A percentile compares a stretch with the other conserved stretches of the same genome.
These are phyloP conservation scores for Octomys mimax DNA, from an alignment of 2,797 vertebrate genomes.

Conservation along the genomic window DNA sequence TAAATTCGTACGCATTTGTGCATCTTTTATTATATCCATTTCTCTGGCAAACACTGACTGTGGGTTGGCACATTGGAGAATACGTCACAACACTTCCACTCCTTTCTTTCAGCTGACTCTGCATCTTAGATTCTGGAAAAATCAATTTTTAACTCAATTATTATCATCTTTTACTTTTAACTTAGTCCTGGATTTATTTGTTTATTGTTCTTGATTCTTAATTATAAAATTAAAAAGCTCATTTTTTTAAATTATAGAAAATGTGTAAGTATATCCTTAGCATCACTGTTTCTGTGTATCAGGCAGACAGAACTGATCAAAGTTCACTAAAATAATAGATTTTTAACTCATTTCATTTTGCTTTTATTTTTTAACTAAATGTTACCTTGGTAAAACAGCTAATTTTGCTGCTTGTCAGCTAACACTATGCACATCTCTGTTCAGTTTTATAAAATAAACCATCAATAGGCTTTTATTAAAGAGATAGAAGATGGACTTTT, in stretches of 20 bases:
- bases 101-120: background rate
- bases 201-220: background rate
- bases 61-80: background rate
- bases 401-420: background rate
- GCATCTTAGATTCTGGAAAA: background rate
- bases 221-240: background rate
- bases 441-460: conserved; percentile 46
- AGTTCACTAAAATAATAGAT: background rate
- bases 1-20: too few relatives aligned
- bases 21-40: background rate
- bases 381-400: background rate
- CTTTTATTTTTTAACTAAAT: background rate
- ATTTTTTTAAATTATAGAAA: background rate
- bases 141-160: background rate
- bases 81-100: background rate
- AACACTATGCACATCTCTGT: background rate
- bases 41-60: background rate
- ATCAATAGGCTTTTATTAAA: conserved; percentile 45
- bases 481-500: background rate
- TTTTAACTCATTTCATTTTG: background rate
- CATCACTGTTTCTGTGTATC: background rate
- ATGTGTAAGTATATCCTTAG: background rate
- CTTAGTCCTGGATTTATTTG: background rate
- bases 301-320: background rate
- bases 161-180: background rate